Evolutionary conservation across 1,140 invertebrate species (phyloP), one percentile per base, ranked within the genome.

Genomic region (Lasaia peninsularis): DNA sequence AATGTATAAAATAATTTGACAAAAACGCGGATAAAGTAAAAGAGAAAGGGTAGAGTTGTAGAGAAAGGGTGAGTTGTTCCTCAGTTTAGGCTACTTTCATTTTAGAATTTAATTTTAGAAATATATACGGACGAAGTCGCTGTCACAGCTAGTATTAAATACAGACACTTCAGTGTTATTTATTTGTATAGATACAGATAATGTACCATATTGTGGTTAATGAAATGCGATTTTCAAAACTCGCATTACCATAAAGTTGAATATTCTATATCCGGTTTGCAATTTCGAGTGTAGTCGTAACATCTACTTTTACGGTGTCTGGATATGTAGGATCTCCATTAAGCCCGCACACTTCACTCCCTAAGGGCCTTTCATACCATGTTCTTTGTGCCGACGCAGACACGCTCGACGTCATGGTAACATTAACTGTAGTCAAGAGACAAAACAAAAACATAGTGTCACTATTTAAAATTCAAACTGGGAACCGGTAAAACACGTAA

Each of bases 281-380:
- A 44, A 44, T 55, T 55, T 55, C 40, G 24, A 40, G 37, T 48
- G 28, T 44, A 55, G 28, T 37, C 53, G 40, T 55, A 35, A 55
- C 53, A 55, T 40, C 40, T 21, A 48, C 31, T 40, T 55, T 21
- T 12, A 55, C 24, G 40, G 35, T 55, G 37, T 55, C 14, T 21
- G 52, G 62, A 62, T 65, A 52, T 59, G 58, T 63, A 58, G 56
- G 57, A 62, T 67, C 63, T 63, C 56, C 56, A 60, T 65, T 61
- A 63, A 64, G 62, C 54, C 67, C 65, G 61, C 65, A 62, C 63
- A 63, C 65, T 63, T 59, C 64, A 58, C 61, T 58, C 61, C 65
- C 65, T 60, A 58, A 67, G 65, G 65, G 65, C 61, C 65, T 67
- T 67, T 67, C 65, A 67, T 57, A 58, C 50, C 65, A 60, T 63